phyloP scores from a whole-genome alignment of 2,888 invertebrate genomes.

The Azorinus chamasolen region DNA sequence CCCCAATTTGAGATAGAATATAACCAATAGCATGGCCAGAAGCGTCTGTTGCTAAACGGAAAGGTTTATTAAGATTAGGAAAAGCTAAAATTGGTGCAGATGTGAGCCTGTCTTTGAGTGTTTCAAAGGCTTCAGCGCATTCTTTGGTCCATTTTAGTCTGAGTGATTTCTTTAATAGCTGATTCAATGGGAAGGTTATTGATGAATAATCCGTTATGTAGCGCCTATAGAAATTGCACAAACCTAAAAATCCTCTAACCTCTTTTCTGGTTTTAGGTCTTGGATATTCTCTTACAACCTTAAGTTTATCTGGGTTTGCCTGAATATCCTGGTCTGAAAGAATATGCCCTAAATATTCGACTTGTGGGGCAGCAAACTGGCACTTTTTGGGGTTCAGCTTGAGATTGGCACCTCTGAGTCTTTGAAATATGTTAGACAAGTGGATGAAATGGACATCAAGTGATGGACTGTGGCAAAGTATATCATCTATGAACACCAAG shows the following conservation, averaged over 20 bases:
- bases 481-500: constrained; percentile 1
- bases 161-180: too few species aligned
- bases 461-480: constrained; percentile 17
- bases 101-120: background rate
- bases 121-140: background rate
- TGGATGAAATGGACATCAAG: constrained; percentile 59
- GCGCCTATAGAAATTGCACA: too few species aligned
- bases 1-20: too few species aligned
- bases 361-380: background rate
- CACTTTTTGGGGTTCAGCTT: constrained; percentile 10
- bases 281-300: too few species aligned
- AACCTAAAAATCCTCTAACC: too few species aligned
- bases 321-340: too few species aligned
- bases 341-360: constrained; percentile 6
- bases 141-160: background rate
- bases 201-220: background rate
- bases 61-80: background rate
- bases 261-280: too few species aligned
- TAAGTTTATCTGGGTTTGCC: too few species aligned
- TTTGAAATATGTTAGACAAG: constrained; percentile 41
- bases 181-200: background rate
- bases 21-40: constrained; percentile 14
- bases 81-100: background rate
- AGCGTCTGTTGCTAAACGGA: background rate
- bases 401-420: constrained; percentile 52